Base-by-base conservation (phyloP, 2,113 vertebrate species). In the Bubo bubo region DNA sequence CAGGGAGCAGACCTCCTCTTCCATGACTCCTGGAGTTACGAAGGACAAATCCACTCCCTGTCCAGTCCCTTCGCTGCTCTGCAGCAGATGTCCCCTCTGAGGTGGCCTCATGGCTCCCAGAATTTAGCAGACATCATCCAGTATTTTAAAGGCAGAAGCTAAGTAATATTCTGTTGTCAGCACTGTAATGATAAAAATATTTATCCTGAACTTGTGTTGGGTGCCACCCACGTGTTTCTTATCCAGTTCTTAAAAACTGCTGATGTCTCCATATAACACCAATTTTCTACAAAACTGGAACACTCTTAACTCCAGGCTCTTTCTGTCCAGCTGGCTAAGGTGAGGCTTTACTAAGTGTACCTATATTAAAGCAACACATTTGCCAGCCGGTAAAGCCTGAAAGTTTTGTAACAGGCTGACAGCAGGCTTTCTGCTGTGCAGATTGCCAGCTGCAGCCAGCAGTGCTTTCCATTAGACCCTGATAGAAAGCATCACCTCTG, bases 1-100 rank as follows among this genome's bases (percentile, higher is more conserved):
- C 13, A 14, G 60, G 12, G n/a, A 67, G 19, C 22, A 53, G 41
- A 39, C 45, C 22, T 43, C 15, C 28, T 22, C 41, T 34, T 39
- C 24, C 12, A n/a, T 26, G 24, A 28, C 26, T 49, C 14, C 11
- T 0, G 0, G 49, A 45, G 47, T 6, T 24, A 12, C 27, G 0
- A 12, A 59, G 53, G 59, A 20, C 45, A 80, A 41, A 68, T 30
- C 12, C 3, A 3, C 27, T 53, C 62, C 14, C 11, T 28, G 49
- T 19, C 39, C 26, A 23, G 35, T 35, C 70, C 55, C 30, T 26
- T 50, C 1, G 0, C 30, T 22, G 26, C 39, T 47, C 39, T 23
- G 43, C 27, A 26, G 37, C 8, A 10, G 15, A 37, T 15, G 21
- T 13, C 19, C 18, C 10, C 22, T 59, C 26, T 10, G 37, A 68